Percentiles rank a stretch among this genome's conserved stretches.
Conservation (phyloP, 2,113 vertebrate genomes). For the Phoxinus phoxinus region DNA sequence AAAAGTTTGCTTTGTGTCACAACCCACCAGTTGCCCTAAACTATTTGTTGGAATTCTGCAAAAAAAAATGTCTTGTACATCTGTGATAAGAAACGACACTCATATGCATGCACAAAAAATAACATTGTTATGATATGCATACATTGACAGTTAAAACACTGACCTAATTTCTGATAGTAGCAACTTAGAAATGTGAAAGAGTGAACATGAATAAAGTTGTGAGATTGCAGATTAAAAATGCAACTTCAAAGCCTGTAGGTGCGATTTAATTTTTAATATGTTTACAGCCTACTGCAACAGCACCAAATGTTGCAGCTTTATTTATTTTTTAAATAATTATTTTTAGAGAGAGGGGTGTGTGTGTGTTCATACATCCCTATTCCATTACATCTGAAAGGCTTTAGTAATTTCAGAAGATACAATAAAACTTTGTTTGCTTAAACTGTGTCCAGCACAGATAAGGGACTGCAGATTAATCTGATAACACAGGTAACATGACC, state of each 20-base stretch:
- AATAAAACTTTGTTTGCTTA: constrained; percentile 27
- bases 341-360: constrained; percentile 58
- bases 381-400: constrained; percentile 50
- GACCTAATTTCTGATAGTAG: constrained; percentile 28
- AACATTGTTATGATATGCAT: not conserved
- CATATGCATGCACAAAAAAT: no score
- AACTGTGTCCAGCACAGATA: not conserved
- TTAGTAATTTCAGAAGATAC: constrained; percentile 38
- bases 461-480: constrained; percentile 3
- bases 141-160: constrained; percentile 22
- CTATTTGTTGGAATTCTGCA: not conserved
- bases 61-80: not conserved
- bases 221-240: constrained; percentile 66
- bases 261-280: constrained; percentile 76
- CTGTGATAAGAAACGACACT: not conserved
- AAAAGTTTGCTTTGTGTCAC: not conserved
- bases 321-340: constrained; percentile 65
- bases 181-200: constrained; percentile 40
- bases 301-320: constrained; percentile 67
- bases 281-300: constrained; percentile 72
- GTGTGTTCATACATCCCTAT: constrained; percentile 31
- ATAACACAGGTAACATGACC: constrained; percentile 3
- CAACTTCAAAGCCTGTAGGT: constrained; percentile 72
- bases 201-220: constrained; percentile 50
- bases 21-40: not conserved